These are phyloP conservation scores for Lordiphosa mommai DNA, from an alignment of 1,140 invertebrate genomes.

Conservation along the genomic window DNA sequence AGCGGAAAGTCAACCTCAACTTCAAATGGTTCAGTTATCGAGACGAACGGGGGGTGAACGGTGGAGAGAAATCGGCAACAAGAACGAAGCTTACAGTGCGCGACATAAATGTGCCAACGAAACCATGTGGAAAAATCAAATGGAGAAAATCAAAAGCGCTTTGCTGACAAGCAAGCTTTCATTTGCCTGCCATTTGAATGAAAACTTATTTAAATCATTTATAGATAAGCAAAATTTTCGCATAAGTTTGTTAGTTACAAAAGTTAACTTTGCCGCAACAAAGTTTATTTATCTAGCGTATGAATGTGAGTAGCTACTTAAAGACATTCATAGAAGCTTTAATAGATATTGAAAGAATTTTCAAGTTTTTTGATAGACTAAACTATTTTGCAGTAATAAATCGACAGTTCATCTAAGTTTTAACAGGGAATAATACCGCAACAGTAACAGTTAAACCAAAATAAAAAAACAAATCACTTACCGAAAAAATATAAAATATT, in stretches of 20 bases:
- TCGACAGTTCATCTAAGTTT: no score
- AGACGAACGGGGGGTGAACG: background rate
- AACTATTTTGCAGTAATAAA: no score
- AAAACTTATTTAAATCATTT: no score
- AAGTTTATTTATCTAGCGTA: background rate
- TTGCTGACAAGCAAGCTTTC: conserved; percentile 10
- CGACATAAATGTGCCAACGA: conserved; percentile 29
- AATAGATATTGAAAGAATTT: no score
- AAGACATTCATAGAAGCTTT: no score
- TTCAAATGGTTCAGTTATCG: conserved; percentile 13
- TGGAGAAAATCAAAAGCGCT: conserved; percentile 20
- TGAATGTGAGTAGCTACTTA: no score
- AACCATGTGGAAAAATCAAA: conserved; percentile 31
- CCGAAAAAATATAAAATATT: no score
- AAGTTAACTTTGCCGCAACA: no score
- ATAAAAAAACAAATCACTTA: no score
- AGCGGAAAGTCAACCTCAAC: conserved; percentile 36
- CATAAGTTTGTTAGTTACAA: background rate
- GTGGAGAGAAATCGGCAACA: background rate
- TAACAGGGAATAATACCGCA: no score
- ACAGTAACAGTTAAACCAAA: no score
- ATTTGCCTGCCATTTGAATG: conserved; percentile 26
- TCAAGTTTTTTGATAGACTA: no score
- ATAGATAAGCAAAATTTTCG: background rate
- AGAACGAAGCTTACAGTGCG: conserved; percentile 5